phyloP scores from a whole-genome alignment of 2,888 invertebrate genomes.

The Stenchaetothrips biformis region DNA sequence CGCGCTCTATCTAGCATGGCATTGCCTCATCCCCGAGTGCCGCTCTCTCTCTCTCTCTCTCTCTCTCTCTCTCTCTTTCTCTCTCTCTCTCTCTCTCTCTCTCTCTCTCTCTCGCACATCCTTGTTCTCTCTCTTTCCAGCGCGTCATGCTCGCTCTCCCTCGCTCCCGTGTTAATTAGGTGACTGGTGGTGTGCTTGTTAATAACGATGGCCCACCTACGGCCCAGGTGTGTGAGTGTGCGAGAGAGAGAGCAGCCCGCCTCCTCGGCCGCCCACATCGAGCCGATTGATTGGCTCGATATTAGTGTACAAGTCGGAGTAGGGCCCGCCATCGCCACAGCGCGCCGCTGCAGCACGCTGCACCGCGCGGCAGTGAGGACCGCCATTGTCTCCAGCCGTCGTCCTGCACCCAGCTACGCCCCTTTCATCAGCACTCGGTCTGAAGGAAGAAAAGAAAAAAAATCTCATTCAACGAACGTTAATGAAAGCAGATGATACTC shows the following conservation, averaged over 20 bases:
- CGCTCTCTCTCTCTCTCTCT: no score
- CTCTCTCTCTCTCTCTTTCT: no score
- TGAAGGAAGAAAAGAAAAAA: neutral
- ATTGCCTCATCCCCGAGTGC: no score
- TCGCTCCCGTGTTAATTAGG: neutral
- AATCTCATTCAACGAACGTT: no score
- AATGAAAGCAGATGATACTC: no score
- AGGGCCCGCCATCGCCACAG: neutral
- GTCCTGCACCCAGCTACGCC: neutral
- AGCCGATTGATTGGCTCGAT: neutral
- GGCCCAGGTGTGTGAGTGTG: no score
- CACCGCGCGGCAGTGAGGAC: neutral
- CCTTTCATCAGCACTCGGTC: neutral
- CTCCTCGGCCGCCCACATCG: neutral
- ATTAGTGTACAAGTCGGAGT: neutral
- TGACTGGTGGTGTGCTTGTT: constrained; percentile 13
- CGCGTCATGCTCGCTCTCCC: neutral
- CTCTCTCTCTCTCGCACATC: no score
- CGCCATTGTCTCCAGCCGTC: neutral
- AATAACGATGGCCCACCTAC: neutral
- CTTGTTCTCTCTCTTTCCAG: no score
- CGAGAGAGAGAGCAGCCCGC: neutral
- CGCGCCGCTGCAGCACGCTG: neutral
- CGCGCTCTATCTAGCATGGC: no score
- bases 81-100: no score